These are phyloP conservation scores for Vanessa cardui DNA, from an alignment of 2,888 invertebrate genomes.

Conservation along the genomic window DNA sequence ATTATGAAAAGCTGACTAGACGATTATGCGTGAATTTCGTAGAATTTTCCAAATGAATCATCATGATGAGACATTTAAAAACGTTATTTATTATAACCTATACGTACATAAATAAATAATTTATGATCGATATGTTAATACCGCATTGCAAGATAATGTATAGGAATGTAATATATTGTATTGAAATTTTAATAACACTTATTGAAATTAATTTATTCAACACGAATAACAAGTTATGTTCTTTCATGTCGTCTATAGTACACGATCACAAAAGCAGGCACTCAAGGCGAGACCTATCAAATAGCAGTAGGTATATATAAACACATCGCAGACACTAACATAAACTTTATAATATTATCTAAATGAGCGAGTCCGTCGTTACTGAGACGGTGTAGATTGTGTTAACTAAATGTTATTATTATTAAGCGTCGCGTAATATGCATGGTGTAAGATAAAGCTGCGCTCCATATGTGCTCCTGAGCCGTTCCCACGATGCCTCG, in stretches of 20 bases:
- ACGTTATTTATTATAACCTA: neutral
- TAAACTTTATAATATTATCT: conserved; percentile 54
- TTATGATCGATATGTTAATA: conserved; percentile 7
- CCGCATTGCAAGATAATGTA: conserved; percentile 3
- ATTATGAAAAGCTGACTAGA: conserved; percentile 15
- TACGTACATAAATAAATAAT: neutral
- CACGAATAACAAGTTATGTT: conserved; percentile 31
- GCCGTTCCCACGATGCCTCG: conserved; percentile 69
- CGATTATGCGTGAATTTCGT: conserved; percentile 17
- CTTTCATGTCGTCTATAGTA: conserved; percentile 19
- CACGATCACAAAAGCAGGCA: conserved; percentile 17
- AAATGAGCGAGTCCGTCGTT: conserved; percentile 62
- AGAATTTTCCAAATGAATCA: conserved; percentile 11
- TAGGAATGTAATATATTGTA: conserved; percentile 24
- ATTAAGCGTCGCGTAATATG: conserved; percentile 68
- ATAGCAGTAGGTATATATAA: conserved; percentile 33
- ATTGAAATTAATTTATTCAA: conserved; percentile 38
- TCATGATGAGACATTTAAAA: neutral
- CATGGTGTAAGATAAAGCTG: conserved; percentile 75
- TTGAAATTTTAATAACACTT: conserved; percentile 31
- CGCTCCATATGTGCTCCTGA: conserved; percentile 73
- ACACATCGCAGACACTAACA: conserved; percentile 25
- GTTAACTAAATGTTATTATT: conserved; percentile 74
- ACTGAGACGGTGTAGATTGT: conserved; percentile 61
- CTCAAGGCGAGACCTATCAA: conserved; percentile 43